Percentiles rank a stretch among this genome's conserved stretches.
These are phyloP conservation scores for Xylota segnis DNA, from an alignment of 2,888 invertebrate genomes.

Conservation along the genomic window DNA sequence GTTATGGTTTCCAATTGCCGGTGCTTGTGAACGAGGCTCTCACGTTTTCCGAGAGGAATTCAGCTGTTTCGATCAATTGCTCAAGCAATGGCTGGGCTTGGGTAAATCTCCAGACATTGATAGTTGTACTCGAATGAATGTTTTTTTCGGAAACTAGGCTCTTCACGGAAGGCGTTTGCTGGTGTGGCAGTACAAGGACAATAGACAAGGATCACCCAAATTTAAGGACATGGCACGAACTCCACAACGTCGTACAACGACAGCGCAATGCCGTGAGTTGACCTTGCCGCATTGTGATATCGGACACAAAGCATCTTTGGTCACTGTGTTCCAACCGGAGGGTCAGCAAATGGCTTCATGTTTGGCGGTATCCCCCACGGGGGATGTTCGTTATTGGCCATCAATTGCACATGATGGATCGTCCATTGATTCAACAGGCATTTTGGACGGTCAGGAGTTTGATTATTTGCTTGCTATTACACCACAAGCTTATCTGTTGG, in stretches of 20 bases:
- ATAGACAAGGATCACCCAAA: constrained; percentile 78
- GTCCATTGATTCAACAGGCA: constrained; percentile 93
- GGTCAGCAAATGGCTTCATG: constrained; percentile 91
- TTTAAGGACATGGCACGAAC: constrained; percentile 81
- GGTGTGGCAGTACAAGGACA: constrained; percentile 91
- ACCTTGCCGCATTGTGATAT: constrained; percentile 96
- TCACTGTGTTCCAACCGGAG: constrained; percentile 88
- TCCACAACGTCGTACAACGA: constrained; percentile 84
- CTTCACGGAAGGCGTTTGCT: constrained; percentile 94
- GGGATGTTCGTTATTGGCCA: constrained; percentile 95
- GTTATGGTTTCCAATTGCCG: constrained; percentile 92
- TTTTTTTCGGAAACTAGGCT: constrained; percentile 86
- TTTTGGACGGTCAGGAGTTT: constrained; percentile 95
- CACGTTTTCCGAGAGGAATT: constrained; percentile 89
- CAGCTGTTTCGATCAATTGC: constrained; percentile 85
- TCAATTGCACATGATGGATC: constrained; percentile 94
- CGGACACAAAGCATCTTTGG: constrained; percentile 94
- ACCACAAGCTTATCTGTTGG: constrained; percentile 91
- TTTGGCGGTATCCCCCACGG: constrained; percentile 97
- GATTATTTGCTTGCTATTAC: constrained; percentile 89
- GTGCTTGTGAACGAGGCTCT: constrained; percentile 95
- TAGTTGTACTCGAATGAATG: constrained; percentile 25
- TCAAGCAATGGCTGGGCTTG: constrained; percentile 86
- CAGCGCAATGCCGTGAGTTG: constrained; percentile 92
- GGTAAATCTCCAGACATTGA: constrained; percentile 85